These are phyloP conservation scores for Seladonia tumulorum DNA, from an alignment of 2,888 invertebrate genomes.

Conservation along the genomic window DNA sequence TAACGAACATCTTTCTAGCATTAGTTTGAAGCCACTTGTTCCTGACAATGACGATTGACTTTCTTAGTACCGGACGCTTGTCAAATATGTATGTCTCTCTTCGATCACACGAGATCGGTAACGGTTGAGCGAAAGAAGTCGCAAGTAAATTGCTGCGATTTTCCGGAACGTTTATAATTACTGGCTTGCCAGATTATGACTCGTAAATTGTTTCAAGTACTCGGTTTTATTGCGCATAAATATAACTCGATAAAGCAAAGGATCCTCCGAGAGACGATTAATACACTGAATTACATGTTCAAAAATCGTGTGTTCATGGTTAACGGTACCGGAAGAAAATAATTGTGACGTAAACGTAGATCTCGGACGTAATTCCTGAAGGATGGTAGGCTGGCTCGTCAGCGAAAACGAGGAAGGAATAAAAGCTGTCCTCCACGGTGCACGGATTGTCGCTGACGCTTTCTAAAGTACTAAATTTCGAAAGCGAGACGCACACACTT, in stretches of 20 bases:
- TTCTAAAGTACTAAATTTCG: background rate
- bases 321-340: background rate
- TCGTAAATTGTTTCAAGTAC: too few relatives aligned
- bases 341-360: background rate
- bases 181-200: too few relatives aligned
- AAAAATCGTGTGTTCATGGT: background rate
- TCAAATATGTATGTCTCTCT: too few relatives aligned
- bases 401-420: background rate
- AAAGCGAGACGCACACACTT: background rate
- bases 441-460: background rate
- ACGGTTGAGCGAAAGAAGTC: too few relatives aligned
- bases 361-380: background rate
- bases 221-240: too few relatives aligned
- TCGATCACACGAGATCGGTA: too few relatives aligned
- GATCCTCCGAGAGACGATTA: background rate
- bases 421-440: background rate
- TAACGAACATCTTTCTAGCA: too few relatives aligned
- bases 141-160: background rate
- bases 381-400: background rate
- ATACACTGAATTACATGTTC: background rate
- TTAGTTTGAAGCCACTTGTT: background rate
- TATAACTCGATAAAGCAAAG: background rate
- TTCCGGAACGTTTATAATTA: background rate
- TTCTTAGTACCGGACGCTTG: too few relatives aligned
- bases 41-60: too few relatives aligned